Percentiles rank a stretch among this genome's conserved stretches.
These are phyloP conservation scores for Crypturellus tataupa DNA, from an alignment of 2,797 vertebrate genomes.

Conservation along the genomic window DNA sequence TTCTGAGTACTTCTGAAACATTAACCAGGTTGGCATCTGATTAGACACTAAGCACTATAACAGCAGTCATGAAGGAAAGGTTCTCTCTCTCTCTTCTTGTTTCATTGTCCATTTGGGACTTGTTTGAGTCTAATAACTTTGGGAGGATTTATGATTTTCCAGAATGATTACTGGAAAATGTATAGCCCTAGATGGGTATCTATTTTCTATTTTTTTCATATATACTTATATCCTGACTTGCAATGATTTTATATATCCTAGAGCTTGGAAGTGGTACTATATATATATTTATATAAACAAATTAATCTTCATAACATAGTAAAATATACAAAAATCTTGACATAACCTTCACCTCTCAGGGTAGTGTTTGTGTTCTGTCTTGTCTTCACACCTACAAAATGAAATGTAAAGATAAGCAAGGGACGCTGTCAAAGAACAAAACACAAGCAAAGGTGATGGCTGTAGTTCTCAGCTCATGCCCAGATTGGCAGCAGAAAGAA, in stretches of 20 bases:
- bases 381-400: slow-evolving; percentile 14
- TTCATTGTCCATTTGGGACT: background rate
- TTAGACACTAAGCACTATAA: background rate
- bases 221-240: slow-evolving; percentile 10
- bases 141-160: background rate
- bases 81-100: background rate
- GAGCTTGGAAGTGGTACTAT: background rate
- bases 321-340: background rate
- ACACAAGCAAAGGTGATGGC: rapidly evolving
- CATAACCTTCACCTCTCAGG: background rate
- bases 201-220: background rate
- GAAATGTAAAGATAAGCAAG: background rate
- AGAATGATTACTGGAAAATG: background rate
- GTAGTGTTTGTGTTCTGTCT: background rate
- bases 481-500: background rate
- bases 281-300: background rate
- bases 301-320: slow-evolving; percentile 12
- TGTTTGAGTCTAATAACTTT: background rate
- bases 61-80: background rate
- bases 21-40: background rate
- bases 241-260: background rate
- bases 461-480: background rate
- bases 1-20: background rate
- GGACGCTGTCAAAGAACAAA: background rate
- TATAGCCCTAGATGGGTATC: background rate